phyloP scores from a whole-genome alignment of 92 coral and sea anemone genomes.

The Isaurus tuberculatus region DNA sequence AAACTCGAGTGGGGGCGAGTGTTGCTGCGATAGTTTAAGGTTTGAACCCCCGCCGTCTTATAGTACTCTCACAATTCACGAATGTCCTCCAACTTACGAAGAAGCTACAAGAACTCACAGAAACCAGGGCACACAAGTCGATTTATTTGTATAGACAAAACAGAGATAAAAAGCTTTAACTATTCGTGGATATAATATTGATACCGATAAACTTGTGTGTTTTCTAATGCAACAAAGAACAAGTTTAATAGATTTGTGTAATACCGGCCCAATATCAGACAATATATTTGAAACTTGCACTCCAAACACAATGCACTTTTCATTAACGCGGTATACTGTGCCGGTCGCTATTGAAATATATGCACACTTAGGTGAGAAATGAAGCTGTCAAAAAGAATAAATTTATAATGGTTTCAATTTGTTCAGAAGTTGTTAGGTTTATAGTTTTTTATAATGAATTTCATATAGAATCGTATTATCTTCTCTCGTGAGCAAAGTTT shows the following conservation, averaged over 20 bases:
- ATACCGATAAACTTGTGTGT: background rate
- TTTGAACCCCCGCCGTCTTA: conserved; percentile 24
- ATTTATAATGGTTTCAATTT: background rate
- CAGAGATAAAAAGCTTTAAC: background rate
- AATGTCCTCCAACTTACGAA: conserved; percentile 41
- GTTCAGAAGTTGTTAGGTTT: background rate
- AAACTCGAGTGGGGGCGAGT: conserved; percentile 7
- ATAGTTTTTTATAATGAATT: background rate
- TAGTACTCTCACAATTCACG: conserved; percentile 26
- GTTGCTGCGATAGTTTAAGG: background rate
- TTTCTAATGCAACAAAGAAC: background rate
- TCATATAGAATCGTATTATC: background rate
- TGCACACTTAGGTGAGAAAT: conserved; percentile 11
- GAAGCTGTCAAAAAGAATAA: background rate
- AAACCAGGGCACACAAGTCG: conserved; percentile 30
- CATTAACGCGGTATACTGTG: background rate
- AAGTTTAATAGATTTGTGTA: background rate
- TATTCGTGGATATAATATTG: background rate
- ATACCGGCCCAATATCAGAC: conserved; percentile 16
- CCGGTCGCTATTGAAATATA: background rate
- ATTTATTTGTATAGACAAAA: conserved; percentile 40
- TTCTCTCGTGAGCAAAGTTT: conserved; percentile 4
- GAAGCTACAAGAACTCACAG: conserved; percentile 22
- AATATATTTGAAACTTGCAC: conserved; percentile 11
- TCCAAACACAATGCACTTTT: conserved; percentile 11